These are phyloP conservation scores for Calameuta pallipes DNA, from an alignment of 2,888 invertebrate genomes.

Conservation along the genomic window DNA sequence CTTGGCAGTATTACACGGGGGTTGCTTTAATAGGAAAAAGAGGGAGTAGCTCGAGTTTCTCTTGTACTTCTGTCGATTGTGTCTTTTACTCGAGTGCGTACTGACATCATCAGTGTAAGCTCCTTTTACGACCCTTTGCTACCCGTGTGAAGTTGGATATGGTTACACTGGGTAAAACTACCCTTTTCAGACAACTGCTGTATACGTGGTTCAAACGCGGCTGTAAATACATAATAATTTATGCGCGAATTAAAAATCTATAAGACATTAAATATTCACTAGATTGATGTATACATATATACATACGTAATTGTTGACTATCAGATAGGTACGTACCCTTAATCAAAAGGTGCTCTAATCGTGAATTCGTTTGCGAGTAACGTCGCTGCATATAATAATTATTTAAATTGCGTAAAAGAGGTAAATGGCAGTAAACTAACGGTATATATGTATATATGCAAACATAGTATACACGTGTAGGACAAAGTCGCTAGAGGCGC, in stretches of 20 bases:
- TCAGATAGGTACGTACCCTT: not conserved
- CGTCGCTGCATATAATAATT: conserved; percentile 63
- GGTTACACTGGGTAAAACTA: not conserved
- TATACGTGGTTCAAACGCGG: not conserved
- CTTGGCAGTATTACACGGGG: not conserved
- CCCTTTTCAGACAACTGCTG: not conserved
- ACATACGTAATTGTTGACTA: not conserved
- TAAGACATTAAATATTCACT: not conserved
- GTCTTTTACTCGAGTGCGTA: conserved; percentile 20
- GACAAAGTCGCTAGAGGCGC: not conserved
- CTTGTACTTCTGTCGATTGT: conserved; percentile 18
- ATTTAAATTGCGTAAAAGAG: conserved; percentile 60
- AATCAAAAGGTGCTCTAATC: not conserved
- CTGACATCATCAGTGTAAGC: conserved; percentile 20
- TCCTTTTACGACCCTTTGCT: conserved; percentile 15
- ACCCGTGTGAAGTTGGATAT: not conserved
- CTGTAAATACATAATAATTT: not conserved
- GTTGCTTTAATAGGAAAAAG: not conserved
- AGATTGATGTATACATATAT: not conserved
- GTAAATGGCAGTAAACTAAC: conserved; percentile 25
- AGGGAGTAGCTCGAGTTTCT: not conserved
- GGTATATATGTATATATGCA: not conserved
- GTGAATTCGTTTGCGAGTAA: conserved; percentile 59
- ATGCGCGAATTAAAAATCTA: not conserved
- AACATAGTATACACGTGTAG: not conserved